Percentiles rank a stretch among this genome's conserved stretches.
These are phyloP conservation scores for Pachyrhynchus sulphureomaculatus DNA, from an alignment of 1,140 invertebrate species.

Conservation along the genomic window DNA sequence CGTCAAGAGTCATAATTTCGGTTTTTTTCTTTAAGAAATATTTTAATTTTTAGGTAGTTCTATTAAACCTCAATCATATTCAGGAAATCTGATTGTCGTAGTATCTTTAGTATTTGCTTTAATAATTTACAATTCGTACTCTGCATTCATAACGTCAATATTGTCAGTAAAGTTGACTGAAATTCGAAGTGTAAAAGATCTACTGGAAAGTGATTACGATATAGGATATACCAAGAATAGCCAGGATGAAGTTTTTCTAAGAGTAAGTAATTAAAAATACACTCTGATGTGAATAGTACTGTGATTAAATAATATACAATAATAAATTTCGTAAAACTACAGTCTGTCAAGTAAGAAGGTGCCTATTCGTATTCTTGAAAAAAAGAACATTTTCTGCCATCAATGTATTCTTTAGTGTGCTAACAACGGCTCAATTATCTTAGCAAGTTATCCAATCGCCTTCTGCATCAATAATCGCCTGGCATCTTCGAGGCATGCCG, in stretches of 20 bases:
- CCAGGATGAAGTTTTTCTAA: slow-evolving; percentile 55
- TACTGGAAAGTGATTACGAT: slow-evolving; percentile 59
- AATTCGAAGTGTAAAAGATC: slow-evolving; percentile 59
- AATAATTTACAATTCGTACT: slow-evolving; percentile 58
- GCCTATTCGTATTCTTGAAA: too few species aligned
- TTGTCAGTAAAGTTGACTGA: slow-evolving; percentile 61
- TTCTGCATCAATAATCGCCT: too few species aligned
- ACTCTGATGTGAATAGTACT: too few species aligned
- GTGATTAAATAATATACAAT: too few species aligned
- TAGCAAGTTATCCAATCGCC: too few species aligned
- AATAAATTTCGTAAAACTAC: too few species aligned
- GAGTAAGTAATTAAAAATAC: slow-evolving; percentile 44
- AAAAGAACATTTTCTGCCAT: too few species aligned
- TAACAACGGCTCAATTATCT: too few species aligned
- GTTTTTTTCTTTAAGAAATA: background rate
- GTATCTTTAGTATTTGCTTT: slow-evolving; percentile 59
- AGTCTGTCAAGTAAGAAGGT: too few species aligned
- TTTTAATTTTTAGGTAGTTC: slow-evolving; percentile 55
- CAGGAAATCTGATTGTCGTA: slow-evolving; percentile 60
- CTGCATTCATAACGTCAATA: slow-evolving; percentile 61
- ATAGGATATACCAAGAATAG: slow-evolving; percentile 60
- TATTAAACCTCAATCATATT: slow-evolving; percentile 57
- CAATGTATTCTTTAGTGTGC: too few species aligned
- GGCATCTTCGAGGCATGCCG: too few species aligned
- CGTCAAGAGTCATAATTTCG: background rate